Percentiles rank a stretch among this genome's conserved stretches.
Evolutionary conservation across 1,140 invertebrate species (phyloP).

Genomic region (Cydia pomonella): DNA sequence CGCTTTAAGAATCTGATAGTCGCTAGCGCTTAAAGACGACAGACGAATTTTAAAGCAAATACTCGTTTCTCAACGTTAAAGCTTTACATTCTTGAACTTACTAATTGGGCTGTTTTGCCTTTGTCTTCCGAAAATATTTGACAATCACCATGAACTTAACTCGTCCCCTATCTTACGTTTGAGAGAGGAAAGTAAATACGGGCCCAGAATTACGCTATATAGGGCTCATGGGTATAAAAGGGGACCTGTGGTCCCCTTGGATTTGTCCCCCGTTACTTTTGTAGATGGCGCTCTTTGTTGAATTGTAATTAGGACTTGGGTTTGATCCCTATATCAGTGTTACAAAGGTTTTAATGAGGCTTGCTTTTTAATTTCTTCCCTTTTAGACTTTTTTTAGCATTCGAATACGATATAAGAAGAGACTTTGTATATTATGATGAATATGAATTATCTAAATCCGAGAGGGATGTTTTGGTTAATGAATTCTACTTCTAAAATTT

Average conservation of each 20-base stretch:
- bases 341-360: conserved; percentile 19
- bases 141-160: conserved; percentile 26
- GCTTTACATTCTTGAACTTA: conserved; percentile 11
- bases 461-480: neutral
- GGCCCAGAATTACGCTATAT: conserved; percentile 39
- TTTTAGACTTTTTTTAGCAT: neutral
- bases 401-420: neutral
- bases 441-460: neutral
- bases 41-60: neutral
- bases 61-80: neutral
- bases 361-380: conserved; percentile 10
- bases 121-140: conserved; percentile 25
- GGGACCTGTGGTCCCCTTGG: conserved; percentile 21
- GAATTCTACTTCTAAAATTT: neutral
- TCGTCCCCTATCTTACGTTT: conserved; percentile 30
- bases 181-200: conserved; percentile 47
- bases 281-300: conserved; percentile 26
- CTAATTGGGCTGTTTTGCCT: conserved; percentile 23
- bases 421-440: neutral
- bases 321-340: conserved; percentile 19
- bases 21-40: neutral
- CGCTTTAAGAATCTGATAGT: neutral
- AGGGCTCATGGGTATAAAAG: conserved; percentile 5
- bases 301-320: conserved; percentile 19
- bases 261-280: conserved; percentile 21